phyloP scores from a whole-genome alignment of 2,888 invertebrate species.

The Coenonympha glycerion region DNA sequence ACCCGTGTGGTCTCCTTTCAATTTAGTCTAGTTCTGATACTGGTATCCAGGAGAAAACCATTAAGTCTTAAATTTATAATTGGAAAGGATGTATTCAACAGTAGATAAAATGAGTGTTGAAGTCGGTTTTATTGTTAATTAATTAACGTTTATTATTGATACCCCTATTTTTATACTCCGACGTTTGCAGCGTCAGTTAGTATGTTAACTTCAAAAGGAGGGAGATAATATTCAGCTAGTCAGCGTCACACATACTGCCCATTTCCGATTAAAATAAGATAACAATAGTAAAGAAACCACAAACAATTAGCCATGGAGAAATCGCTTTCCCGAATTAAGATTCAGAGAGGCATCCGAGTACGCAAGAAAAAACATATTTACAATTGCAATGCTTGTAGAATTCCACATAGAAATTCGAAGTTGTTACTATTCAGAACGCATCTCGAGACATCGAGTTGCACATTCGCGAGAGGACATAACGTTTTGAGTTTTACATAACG shows the following conservation, averaged over 20 bases:
- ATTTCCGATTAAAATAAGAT: background rate
- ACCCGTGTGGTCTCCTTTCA: too few relatives aligned
- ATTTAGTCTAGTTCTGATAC: too few relatives aligned
- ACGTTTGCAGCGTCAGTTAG: too few relatives aligned
- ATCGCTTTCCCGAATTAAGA: constrained; percentile 7
- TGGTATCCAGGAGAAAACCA: too few relatives aligned
- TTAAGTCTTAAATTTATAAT: too few relatives aligned
- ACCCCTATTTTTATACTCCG: too few relatives aligned
- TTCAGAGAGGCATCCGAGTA: constrained; percentile 7
- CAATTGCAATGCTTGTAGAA: constrained; percentile 16
- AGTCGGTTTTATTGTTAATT: too few relatives aligned
- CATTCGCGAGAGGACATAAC: background rate
- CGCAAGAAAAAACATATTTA: constrained; percentile 17
- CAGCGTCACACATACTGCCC: background rate
- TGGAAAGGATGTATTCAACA: too few relatives aligned
- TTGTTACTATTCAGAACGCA: constrained; percentile 17
- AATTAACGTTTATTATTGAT: too few relatives aligned
- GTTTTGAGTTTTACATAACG: background rate
- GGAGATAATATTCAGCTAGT: too few relatives aligned
- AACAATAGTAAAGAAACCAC: constrained; percentile 2
- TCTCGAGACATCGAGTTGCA: background rate
- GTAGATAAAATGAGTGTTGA: too few relatives aligned
- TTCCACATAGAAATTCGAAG: constrained; percentile 22
- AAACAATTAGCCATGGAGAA: constrained; percentile 1
- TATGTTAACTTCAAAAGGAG: too few relatives aligned